These are phyloP conservation scores for Argyresthia albistria DNA, from an alignment of 2,888 invertebrate genomes.

Conservation along the genomic window DNA sequence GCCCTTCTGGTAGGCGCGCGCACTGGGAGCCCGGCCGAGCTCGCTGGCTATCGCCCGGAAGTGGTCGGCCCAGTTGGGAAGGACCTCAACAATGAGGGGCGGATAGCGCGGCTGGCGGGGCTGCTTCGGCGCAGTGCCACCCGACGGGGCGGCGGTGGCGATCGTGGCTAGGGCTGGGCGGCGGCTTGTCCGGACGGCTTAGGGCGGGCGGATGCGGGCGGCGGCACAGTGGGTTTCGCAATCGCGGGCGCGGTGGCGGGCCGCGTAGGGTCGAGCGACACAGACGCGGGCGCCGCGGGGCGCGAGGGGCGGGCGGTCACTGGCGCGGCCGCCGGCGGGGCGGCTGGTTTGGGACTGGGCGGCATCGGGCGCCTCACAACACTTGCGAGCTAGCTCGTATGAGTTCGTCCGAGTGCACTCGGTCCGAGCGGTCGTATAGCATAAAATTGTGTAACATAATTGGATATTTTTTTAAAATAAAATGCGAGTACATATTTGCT, in stretches of 20 bases:
- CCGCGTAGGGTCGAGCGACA: neutral
- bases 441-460: too few relatives aligned
- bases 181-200: neutral
- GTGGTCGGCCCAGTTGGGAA: neutral
- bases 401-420: too few relatives aligned
- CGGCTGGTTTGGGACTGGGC: neutral
- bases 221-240: neutral
- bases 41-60: neutral
- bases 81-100: neutral
- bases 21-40: slow-evolving; percentile 11
- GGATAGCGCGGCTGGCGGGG: neutral
- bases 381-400: too few relatives aligned
- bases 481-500: too few relatives aligned
- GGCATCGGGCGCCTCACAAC: too few relatives aligned
- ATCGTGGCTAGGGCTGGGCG: neutral
- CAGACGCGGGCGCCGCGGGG: neutral
- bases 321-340: neutral
- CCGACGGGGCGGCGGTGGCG: too few relatives aligned
- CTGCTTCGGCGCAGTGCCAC: too few relatives aligned
- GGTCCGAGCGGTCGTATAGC: too few relatives aligned
- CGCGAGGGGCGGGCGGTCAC: neutral
- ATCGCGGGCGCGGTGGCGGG: neutral
- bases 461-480: too few relatives aligned
- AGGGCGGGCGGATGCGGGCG: neutral
- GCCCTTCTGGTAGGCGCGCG: neutral